Evolutionary conservation across 2,113 vertebrate species (phyloP).

Genomic region (Podiceps cristatus): DNA sequence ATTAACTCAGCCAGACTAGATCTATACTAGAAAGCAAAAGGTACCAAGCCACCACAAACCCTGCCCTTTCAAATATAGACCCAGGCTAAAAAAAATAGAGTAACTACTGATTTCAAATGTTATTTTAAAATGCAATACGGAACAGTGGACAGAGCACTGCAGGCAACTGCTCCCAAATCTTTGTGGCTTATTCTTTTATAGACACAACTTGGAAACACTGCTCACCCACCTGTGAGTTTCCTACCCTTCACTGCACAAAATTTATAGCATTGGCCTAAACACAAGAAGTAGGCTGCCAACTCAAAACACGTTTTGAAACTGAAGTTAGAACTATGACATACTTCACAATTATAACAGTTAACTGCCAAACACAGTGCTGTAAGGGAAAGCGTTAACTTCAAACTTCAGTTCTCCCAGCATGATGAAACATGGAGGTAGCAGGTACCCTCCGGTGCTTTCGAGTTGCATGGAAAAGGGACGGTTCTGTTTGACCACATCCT

Average conservation of each 20-base stretch:
- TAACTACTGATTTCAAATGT: neutral
- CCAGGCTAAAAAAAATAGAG: neutral
- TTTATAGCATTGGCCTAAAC: neutral
- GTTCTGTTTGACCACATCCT: neutral
- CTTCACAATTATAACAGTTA: neutral
- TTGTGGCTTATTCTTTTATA: neutral
- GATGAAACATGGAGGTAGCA: neutral
- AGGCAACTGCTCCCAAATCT: neutral
- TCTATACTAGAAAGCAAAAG: neutral
- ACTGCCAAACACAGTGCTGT: neutral
- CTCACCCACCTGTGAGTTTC: neutral
- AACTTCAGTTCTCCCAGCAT: neutral
- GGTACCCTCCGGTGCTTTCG: fast-evolving
- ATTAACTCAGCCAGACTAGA: neutral
- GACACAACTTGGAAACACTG: neutral
- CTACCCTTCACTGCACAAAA: neutral
- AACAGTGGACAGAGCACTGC: neutral
- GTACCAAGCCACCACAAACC: neutral
- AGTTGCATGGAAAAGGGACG: neutral
- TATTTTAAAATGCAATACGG: neutral
- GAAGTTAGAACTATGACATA: neutral
- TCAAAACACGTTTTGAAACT: neutral
- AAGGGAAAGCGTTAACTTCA: neutral
- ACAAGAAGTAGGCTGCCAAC: neutral
- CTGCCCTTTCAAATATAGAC: neutral